Base-by-base conservation (phyloP, 2,888 invertebrate genomes). In the Mimumesa dahlbomi region DNA sequence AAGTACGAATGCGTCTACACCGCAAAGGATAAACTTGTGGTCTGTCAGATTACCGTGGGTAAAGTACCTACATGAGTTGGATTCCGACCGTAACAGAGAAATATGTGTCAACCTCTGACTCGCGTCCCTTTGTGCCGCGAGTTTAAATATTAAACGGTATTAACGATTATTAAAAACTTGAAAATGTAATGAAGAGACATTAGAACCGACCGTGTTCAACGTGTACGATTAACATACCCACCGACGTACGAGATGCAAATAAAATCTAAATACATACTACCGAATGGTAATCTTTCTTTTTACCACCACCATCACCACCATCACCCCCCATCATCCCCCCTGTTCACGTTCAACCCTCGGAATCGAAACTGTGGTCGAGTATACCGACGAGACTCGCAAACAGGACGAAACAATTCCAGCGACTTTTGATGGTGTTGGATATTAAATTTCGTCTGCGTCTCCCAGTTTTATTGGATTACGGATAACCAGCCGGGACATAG, bases 351-450 rank as follows among this genome's bases (percentile, higher is more conserved):
- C 34, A n/a, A n/a, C 34, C 29, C 9, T 34, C 9, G n/a, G n/a
- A 34, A 34, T 34, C 34, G 34, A 34, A 34, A 40, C 2, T 40
- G 16, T 16, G 6, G 45, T 13, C 22, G 53, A 21, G 57, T 56
- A 57, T 64, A 73, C 59, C 65, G 63, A 77, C 73, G 70, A 74
- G 84, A 84, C 84, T 84, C 82, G 82, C 84, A 83, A 82, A 84
- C 77, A 76, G 80, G 81, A 80, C 76, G 83, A 81, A 88, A 88
- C 88, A 88, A 88, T 88, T 80, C 85, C 81, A 73, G 83, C 76
- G 85, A 88, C 87, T 87, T 88, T 88, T 88, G 86, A 88, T 88
- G 86, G 85, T 85, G 84, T 81, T 85, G 85, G 87, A 87, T 88
- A 88, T 88, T 88, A 87, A 88, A 88, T 87, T 88, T 88, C 81